A percentile compares a stretch with the other conserved stretches of the same genome.
Conservation (phyloP, 2,113 vertebrate genomes). For the Marmota monax region DNA sequence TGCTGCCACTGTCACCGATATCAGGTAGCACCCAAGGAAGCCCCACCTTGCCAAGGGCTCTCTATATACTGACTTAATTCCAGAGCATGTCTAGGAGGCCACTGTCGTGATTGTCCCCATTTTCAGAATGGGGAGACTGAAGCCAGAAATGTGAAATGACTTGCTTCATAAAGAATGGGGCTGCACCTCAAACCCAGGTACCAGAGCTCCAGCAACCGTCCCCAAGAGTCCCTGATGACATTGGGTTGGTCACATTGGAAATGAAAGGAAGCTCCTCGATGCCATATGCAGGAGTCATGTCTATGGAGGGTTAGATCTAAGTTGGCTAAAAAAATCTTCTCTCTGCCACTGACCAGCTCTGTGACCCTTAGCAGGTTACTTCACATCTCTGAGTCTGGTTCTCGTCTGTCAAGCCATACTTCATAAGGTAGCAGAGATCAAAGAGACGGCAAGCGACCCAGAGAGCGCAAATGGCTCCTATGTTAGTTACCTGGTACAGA, state of each 20-base stretch:
- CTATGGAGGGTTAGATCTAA: not conserved
- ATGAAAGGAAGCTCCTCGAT: not conserved
- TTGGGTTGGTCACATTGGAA: not conserved
- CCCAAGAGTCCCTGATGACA: not conserved
- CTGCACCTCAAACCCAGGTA: not conserved
- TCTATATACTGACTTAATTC: not conserved
- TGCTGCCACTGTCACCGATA: fast-evolving
- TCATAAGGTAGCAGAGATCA: not conserved
- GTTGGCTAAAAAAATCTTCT: not conserved
- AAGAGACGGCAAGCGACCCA: not conserved
- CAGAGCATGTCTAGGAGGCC: not conserved
- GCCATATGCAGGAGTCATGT: not conserved
- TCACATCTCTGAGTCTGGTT: not conserved
- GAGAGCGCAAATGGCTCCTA: not conserved
- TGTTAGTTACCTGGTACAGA: not conserved
- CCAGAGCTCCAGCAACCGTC: not conserved
- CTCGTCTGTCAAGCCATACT: not conserved
- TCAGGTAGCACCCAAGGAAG: not conserved
- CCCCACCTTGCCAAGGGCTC: not conserved
- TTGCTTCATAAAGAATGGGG: not conserved
- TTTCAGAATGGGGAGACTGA: not conserved
- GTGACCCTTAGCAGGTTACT: not conserved
- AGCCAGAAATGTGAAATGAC: not conserved
- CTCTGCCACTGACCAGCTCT: not conserved
- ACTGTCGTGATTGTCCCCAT: not conserved